Base-by-base conservation (phyloP, 2,797 vertebrate species). In the Pangasius mekongensis region DNA sequence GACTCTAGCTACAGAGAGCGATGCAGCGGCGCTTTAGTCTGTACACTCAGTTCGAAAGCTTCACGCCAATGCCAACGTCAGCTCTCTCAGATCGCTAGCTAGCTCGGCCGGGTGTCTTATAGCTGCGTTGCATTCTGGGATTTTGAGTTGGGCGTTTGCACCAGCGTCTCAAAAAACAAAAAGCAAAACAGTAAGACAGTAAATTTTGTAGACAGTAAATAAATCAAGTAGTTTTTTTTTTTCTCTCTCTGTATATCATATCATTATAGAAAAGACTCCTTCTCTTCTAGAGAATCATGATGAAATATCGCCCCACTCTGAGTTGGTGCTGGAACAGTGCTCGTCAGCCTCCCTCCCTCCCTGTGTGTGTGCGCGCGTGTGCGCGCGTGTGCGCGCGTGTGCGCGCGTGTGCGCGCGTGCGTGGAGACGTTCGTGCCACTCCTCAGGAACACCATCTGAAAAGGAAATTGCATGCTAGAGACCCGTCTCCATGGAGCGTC, bases 401-500 rank as follows among this genome's bases (percentile, higher is more conserved):
- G 39, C 24, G 36, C 33, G 52, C 36, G 52, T 80, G 77, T 80
- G 77, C 56, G 27, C 58, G 49, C 20, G 39, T 27, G 87, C 5
- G 67, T n/a, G 47, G 7, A 18, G 30, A 39, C 30, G 54, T 87
- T 8, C 24, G 20, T 39, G 43, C 56, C 54, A 27, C 58, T 62
- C 66, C 78, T 87, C 81, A 87, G 69, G 39, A 87, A 76, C 67
- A 76, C 64, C 86, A 71, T 52, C 22, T 87, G 87, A 87, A 64
- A 76, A 76, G 87, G 87, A 87, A 87, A 87, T 87, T 87, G 81
- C 81, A 84, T 54, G 58, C 58, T 87, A 64, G 73, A 52, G 81
- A 18, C 39, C 20, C 18, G 54, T 84, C 81, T 84, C 69, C 58
- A 76, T 66, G 71, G 80, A 83, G 81, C 39, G 60, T 83, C 86